Conservation (phyloP, 2,797 vertebrate species). For the Iguana delicatissima region DNA sequence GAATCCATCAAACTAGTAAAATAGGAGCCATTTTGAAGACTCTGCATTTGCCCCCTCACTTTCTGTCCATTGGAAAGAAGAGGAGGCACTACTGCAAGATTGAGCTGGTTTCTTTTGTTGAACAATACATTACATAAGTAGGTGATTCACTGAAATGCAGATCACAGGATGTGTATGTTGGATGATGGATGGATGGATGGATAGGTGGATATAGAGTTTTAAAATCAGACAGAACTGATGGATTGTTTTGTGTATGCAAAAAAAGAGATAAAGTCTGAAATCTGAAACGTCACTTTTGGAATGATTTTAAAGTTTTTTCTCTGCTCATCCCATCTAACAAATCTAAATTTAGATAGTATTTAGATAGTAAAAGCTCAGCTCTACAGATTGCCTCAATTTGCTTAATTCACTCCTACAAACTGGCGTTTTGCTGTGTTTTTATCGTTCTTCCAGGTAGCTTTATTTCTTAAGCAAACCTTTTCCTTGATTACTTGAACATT, state of each 20-base stretch:
- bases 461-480: not conserved
- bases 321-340: constrained; percentile 50
- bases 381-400: not conserved
- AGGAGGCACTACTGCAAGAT: constrained; percentile 61
- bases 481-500: not conserved
- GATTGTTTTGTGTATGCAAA: constrained; percentile 55
- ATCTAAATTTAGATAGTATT: constrained; percentile 30
- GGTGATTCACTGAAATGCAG: constrained; percentile 59
- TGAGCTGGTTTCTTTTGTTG: constrained; percentile 66
- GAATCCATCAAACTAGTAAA: constrained; percentile 19
- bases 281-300: constrained; percentile 58
- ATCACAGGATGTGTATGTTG: not conserved
- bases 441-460: not conserved
- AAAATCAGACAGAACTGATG: constrained; percentile 55
- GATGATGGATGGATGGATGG: constrained; percentile 22
- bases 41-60: constrained; percentile 58
- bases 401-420: not conserved
- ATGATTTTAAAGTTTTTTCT: constrained; percentile 58
- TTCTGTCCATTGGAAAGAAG: constrained; percentile 56
- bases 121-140: constrained; percentile 71
- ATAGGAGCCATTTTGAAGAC: constrained; percentile 64
- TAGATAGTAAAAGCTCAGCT: not conserved
- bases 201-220: constrained; percentile 47
- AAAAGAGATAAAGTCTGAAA: constrained; percentile 39
- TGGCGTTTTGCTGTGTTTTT: not conserved